These are phyloP conservation scores for Trissolcus brochymenae DNA, from an alignment of 2,888 invertebrate genomes.

Conservation along the genomic window DNA sequence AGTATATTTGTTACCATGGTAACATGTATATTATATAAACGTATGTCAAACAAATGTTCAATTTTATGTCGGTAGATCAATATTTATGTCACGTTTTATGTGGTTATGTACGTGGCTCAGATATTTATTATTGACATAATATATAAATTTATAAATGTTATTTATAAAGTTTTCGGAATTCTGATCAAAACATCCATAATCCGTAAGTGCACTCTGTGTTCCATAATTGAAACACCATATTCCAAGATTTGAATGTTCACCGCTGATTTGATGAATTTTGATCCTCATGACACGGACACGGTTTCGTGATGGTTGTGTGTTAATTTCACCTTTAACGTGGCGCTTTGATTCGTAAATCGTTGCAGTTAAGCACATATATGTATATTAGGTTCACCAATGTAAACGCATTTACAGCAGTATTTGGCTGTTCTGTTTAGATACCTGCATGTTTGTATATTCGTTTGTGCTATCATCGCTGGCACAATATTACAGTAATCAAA, in stretches of 20 bases:
- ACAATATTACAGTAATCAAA: slow-evolving; percentile 49
- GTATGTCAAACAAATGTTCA: too few relatives aligned
- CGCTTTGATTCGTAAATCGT: slow-evolving; percentile 58
- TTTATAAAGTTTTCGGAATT: not conserved
- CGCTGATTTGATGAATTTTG: slow-evolving; percentile 48
- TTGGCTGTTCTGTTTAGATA: slow-evolving; percentile 54
- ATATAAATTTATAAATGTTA: too few relatives aligned
- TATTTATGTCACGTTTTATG: too few relatives aligned
- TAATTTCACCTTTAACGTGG: slow-evolving; percentile 51
- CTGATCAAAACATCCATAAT: not conserved
- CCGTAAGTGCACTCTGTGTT: not conserved
- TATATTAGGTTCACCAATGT: slow-evolving; percentile 57
- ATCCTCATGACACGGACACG: slow-evolving; percentile 39
- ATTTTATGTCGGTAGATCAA: too few relatives aligned
- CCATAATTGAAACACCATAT: slow-evolving; percentile 25
- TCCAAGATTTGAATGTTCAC: slow-evolving; percentile 44
- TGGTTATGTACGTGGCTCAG: too few relatives aligned
- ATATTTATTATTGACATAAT: too few relatives aligned
- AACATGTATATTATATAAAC: too few relatives aligned
- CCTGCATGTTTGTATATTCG: slow-evolving; percentile 49
- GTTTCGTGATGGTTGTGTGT: slow-evolving; percentile 56
- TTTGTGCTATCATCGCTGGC: slow-evolving; percentile 46
- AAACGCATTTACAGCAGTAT: slow-evolving; percentile 55
- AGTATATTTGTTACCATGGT: too few relatives aligned
- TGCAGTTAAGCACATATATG: slow-evolving; percentile 56